Conservation (phyloP, 2,113 vertebrate genomes). For the Dolichallabes microphthalmus region DNA sequence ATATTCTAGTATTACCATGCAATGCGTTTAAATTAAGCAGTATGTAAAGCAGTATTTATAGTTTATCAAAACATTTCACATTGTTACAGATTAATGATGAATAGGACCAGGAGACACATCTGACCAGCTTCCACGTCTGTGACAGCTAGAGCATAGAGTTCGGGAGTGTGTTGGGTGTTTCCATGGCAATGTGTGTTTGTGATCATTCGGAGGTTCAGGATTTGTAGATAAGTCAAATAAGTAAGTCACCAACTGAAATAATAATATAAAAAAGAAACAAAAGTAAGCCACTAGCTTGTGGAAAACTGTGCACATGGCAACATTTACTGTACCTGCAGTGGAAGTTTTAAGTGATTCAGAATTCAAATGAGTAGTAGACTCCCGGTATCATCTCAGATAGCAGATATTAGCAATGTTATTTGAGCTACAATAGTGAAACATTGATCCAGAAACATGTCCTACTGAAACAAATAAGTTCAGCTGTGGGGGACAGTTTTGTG, state of each 20-base stretch:
- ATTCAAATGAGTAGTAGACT: neutral
- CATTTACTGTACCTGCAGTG: neutral
- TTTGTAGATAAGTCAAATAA: neutral
- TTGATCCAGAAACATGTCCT: constrained; percentile 10
- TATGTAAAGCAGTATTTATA: constrained; percentile 2
- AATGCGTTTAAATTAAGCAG: neutral
- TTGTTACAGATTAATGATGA: neutral
- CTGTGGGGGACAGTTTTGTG: constrained; percentile 5
- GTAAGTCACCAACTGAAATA: neutral
- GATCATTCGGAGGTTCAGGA: neutral
- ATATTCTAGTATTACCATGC: neutral
- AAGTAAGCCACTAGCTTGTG: neutral
- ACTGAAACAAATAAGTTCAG: constrained; percentile 9
- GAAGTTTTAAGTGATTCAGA: neutral
- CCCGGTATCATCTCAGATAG: neutral
- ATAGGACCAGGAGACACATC: neutral
- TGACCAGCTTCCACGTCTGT: neutral
- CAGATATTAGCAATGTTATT: constrained; percentile 2
- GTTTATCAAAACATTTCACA: constrained; percentile 4
- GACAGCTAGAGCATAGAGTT: neutral
- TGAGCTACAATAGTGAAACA: neutral
- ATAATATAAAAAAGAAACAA: too few species aligned
- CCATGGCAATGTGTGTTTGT: neutral
- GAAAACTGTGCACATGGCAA: neutral
- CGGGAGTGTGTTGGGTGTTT: neutral